Base-by-base conservation (phyloP, 92 coral and sea anemone species). In the Porites evermanni region DNA sequence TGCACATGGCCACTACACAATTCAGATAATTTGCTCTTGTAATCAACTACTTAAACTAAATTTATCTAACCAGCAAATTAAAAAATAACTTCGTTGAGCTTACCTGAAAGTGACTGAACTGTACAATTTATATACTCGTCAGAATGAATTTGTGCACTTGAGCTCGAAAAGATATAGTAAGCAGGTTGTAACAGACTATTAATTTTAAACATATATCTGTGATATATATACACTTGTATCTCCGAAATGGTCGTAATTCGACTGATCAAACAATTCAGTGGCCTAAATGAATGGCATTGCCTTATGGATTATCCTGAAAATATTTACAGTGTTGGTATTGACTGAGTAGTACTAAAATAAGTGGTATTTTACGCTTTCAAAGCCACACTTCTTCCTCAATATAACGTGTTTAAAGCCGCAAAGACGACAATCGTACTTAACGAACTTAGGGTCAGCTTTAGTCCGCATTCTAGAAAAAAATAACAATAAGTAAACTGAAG, bases 371-470 rank as follows among this genome's bases (percentile, higher is more conserved):
- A 80, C 73, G 67, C 77, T 26, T 69, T 64, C 11, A 54, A 72
- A 56, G 29, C 77, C 77, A 70, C 38, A 56, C 14, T 19, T 11
- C 69, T 7, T 20, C 5, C 70, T 29, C 86, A 81, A 81, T 81
- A 81, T 58, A 75, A 75, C 61, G 16, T 56, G 12, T 75, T 19
- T 24, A 53, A 70, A 54, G 53, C 78, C 86, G 66, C 78, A 81
- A 71, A 71, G 53, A 81, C 78, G 70, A 32, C 86, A 70, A 18
- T 9, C 2, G 23, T 70, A 81, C 86, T 70, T 81, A 81, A 67
- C 12, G 7, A 53, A 1, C 64, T 53, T 26, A 18, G 47, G 47
- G 47, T 38, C 47, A 53, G 78, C 69, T 32, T 12, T 58, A 51
- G 61, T 60, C 67, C 23, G 3, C 14, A 44, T 47, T 67, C 73